phyloP scores from a whole-genome alignment of 2,888 invertebrate genomes.

The Hypercompe scribonia region DNA sequence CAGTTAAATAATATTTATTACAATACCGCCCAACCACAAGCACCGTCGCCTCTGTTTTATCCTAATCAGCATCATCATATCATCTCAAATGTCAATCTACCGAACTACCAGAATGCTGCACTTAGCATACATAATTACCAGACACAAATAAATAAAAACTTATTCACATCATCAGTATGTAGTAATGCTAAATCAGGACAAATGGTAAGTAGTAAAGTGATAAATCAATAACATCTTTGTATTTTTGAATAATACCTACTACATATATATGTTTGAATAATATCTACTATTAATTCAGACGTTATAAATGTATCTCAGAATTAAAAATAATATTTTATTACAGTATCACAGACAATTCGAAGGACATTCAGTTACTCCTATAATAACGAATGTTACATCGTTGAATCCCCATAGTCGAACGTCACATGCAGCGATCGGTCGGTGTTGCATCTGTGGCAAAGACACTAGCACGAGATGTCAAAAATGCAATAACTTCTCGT shows the following conservation, averaged over 20 bases:
- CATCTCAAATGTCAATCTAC: background rate
- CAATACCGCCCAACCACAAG: background rate
- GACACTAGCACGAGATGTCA: constrained; percentile 49
- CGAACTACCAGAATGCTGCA: background rate
- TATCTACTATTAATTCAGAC: too few species aligned
- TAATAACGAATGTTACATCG: constrained; percentile 58
- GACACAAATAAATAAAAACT: constrained; percentile 4
- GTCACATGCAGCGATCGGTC: constrained; percentile 31
- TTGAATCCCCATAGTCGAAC: constrained; percentile 37
- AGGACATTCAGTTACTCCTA: constrained; percentile 28
- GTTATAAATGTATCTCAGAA: background rate
- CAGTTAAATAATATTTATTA: constrained; percentile 6
- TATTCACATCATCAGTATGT: background rate
- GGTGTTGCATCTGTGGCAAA: constrained; percentile 58
- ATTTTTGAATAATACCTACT: background rate
- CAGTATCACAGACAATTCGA: constrained; percentile 29
- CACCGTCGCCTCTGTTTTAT: constrained; percentile 1
- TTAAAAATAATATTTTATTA: constrained; percentile 20
- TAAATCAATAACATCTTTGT: background rate
- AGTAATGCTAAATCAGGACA: background rate
- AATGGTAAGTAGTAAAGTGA: constrained; percentile 5
- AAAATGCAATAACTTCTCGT: constrained; percentile 54
- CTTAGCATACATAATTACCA: constrained; percentile 7
- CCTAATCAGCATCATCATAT: background rate
- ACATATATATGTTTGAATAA: too few species aligned